Evolutionary conservation across 1,140 invertebrate genomes (phyloP).

Genomic region (Bombus superbus): DNA sequence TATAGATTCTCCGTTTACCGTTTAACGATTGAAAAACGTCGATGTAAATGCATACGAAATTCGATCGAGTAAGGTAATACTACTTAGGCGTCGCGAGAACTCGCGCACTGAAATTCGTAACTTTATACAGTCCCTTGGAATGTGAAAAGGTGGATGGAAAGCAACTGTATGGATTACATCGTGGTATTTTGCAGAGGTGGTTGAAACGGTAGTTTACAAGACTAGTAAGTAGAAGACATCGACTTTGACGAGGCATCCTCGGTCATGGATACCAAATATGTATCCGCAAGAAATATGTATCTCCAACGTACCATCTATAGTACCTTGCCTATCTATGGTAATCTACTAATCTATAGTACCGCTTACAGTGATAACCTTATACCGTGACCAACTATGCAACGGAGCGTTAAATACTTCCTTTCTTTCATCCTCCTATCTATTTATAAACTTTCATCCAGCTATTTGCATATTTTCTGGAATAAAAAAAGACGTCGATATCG

Average conservation of each 20-base stretch:
- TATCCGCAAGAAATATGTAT: neutral
- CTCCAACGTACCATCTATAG: neutral
- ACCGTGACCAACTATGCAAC: neutral
- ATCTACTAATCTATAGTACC: too few species aligned
- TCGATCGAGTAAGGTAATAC: neutral
- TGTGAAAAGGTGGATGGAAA: neutral
- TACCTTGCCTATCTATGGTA: neutral
- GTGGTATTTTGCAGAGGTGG: neutral
- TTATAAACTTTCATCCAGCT: too few species aligned
- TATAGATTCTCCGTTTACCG: constrained; percentile 5
- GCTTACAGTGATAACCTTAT: neutral
- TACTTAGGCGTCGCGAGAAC: too few species aligned
- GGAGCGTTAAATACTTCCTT: too few species aligned
- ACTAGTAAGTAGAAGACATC: neutral
- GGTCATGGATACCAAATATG: neutral
- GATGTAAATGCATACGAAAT: neutral
- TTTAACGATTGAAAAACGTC: neutral
- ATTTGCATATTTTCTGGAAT: too few species aligned
- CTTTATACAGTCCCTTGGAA: neutral
- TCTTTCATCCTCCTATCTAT: too few species aligned
- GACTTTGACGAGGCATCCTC: neutral
- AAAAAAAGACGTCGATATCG: too few species aligned
- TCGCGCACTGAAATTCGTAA: neutral
- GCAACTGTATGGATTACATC: neutral
- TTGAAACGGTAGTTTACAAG: neutral